Percentiles rank a stretch among this genome's conserved stretches.
Evolutionary conservation across 2,888 invertebrate genomes (phyloP).

Genomic region (Aquatica leii): DNA sequence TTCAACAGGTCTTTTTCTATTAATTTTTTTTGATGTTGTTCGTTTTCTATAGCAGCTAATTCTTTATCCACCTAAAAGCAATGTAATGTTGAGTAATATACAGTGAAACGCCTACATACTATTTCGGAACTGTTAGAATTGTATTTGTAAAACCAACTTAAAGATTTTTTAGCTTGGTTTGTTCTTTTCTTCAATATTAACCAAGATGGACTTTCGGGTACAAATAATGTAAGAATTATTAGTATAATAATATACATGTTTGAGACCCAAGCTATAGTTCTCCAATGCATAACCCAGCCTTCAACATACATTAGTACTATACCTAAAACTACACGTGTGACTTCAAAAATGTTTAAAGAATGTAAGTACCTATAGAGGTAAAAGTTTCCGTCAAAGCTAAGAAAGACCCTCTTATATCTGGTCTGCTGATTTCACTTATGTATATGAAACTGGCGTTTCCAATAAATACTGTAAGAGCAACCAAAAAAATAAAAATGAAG

Average conservation of each 20-base stretch:
- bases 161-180: slow-evolving; percentile 63
- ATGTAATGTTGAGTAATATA: too few relatives aligned
- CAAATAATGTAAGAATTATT: slow-evolving; percentile 60
- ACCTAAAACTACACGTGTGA: slow-evolving; percentile 55
- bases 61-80: slow-evolving; percentile 67
- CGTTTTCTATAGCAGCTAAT: slow-evolving; percentile 61
- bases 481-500: background rate
- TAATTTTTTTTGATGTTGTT: slow-evolving; percentile 51
- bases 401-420: slow-evolving; percentile 66
- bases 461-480: slow-evolving; percentile 59
- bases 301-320: slow-evolving; percentile 65
- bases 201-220: slow-evolving; percentile 68
- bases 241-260: slow-evolving; percentile 64
- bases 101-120: slow-evolving; percentile 62
- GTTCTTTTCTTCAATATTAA: slow-evolving; percentile 63
- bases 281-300: slow-evolving; percentile 65
- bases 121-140: slow-evolving; percentile 61
- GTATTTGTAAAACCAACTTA: slow-evolving; percentile 55
- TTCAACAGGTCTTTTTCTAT: slow-evolving; percentile 56
- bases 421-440: slow-evolving; percentile 67
- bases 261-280: slow-evolving; percentile 64
- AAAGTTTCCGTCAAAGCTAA: slow-evolving; percentile 65
- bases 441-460: slow-evolving; percentile 68
- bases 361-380: too few relatives aligned
- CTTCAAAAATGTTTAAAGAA: too few relatives aligned